A percentile compares a stretch with the other conserved stretches of the same genome.
phyloP scores from a whole-genome alignment of 1,140 invertebrate genomes.

The Brachionus koreanus region DNA sequence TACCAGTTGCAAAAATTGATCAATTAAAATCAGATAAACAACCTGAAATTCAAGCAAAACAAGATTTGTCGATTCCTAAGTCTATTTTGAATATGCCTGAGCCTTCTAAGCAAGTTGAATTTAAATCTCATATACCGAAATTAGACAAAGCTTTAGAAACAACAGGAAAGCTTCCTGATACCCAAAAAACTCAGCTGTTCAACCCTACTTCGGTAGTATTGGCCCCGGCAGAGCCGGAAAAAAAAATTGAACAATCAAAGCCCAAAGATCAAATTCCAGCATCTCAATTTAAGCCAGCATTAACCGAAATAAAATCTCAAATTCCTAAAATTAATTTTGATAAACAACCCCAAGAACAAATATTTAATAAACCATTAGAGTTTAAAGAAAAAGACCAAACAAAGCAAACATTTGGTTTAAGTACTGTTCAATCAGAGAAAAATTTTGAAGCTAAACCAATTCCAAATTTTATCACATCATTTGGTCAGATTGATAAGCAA shows the following conservation, averaged over 20 bases:
- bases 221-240: neutral
- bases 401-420: neutral
- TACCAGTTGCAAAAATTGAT: no score
- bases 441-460: neutral
- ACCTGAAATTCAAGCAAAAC: no score
- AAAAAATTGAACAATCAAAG: neutral
- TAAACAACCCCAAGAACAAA: neutral
- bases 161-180: neutral
- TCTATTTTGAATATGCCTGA: neutral
- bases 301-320: neutral
- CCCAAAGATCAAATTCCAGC: neutral
- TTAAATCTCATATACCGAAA: neutral
- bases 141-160: neutral
- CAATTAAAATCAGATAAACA: no score
- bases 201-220: neutral
- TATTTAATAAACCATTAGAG: neutral
- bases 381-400: neutral
- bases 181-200: neutral
- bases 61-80: neutral
- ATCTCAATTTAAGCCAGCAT: neutral
- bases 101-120: neutral
- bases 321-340: neutral
- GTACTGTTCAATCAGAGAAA: no score
- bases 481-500: neutral
- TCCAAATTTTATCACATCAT: neutral